phyloP scores from a whole-genome alignment of 2,113 vertebrate genomes.

The human region DNA sequence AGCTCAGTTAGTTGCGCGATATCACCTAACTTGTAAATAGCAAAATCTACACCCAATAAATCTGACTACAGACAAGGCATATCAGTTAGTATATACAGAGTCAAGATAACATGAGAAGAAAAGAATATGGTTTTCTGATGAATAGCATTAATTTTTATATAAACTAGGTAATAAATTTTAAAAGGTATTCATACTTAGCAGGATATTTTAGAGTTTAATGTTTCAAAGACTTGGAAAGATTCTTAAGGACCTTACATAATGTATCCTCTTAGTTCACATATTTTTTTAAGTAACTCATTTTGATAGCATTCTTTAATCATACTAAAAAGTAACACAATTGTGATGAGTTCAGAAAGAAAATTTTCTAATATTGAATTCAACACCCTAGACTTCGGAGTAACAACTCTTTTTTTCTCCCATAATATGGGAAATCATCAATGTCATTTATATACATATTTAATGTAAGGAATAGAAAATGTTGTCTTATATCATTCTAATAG shows the following conservation, averaged over 20 bases:
- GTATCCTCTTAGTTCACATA: neutral
- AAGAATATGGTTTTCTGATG: neutral
- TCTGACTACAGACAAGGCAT: neutral
- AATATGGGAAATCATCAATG: neutral
- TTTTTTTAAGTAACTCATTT: neutral
- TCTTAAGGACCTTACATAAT: neutral
- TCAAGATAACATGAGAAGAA: neutral
- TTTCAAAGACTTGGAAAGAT: neutral
- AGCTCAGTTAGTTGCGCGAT: neutral
- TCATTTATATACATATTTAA: neutral
- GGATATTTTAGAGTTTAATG: neutral
- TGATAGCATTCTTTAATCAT: neutral
- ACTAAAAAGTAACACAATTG: neutral
- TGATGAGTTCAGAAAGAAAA: neutral
- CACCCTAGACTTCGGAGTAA: neutral
- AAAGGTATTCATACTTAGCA: neutral
- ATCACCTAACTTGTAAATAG: neutral
- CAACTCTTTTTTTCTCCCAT: neutral
- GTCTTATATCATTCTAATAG: neutral
- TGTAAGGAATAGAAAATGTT: neutral
- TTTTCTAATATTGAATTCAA: neutral
- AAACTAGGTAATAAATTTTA: neutral
- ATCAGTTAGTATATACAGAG: neutral
- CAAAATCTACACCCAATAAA: neutral
- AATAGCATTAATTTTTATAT: neutral